These are phyloP conservation scores for Drosophila nr. medialis DNA, from an alignment of 2,888 invertebrate genomes.

Conservation along the genomic window DNA sequence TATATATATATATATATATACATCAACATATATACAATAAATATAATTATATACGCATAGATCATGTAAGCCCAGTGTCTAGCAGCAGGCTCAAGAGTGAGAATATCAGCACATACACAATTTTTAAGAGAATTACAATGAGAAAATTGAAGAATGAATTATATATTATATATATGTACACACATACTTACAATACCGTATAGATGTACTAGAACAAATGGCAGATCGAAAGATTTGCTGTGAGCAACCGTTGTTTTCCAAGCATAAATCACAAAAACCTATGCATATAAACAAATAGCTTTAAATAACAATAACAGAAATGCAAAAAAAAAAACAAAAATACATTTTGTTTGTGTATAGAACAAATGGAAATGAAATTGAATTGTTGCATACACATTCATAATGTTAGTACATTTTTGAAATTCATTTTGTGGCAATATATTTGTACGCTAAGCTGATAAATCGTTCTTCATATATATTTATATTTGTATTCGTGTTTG, in stretches of 20 bases:
- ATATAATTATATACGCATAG: conserved; percentile 47
- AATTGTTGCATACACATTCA: conserved; percentile 50
- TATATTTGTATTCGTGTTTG: conserved; percentile 38
- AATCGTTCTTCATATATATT: conserved; percentile 39
- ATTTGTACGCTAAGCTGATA: conserved; percentile 50
- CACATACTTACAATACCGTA: conserved; percentile 28
- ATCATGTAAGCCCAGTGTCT: conserved; percentile 73
- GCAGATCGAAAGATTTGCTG: conserved; percentile 37
- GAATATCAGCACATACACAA: conserved; percentile 58
- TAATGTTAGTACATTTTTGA: conserved; percentile 20
- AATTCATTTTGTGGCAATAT: conserved; percentile 54
- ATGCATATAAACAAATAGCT: conserved; percentile 72
- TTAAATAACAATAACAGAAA: conserved; percentile 61
- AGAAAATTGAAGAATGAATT: neutral
- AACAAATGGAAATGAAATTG: conserved; percentile 12
- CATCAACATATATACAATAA: conserved; percentile 25
- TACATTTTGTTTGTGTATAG: conserved; percentile 21
- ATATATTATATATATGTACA: conserved; percentile 25
- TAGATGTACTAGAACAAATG: conserved; percentile 13
- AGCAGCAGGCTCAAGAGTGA: conserved; percentile 75
- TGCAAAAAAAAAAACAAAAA: conserved; percentile 19
- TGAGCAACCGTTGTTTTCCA: conserved; percentile 70
- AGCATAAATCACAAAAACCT: conserved; percentile 64
- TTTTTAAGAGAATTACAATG: conserved; percentile 35
- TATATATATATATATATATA: conserved; percentile 1